Conservation (phyloP, 2,797 vertebrate species). For the Cryptoprocta ferox region DNA sequence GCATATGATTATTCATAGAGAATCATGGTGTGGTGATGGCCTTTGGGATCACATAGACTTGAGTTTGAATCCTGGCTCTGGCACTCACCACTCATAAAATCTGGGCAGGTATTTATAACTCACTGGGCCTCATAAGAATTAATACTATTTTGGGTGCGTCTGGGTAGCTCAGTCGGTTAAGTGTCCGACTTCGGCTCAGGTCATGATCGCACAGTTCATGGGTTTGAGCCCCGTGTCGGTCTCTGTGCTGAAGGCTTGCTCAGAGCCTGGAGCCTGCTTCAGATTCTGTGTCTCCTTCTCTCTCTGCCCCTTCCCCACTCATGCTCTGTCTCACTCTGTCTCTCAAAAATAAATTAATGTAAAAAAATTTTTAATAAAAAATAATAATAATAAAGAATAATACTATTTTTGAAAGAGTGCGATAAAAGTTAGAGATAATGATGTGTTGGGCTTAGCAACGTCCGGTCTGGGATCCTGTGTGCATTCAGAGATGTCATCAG, state of each 20-base stretch:
- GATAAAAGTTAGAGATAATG: neutral
- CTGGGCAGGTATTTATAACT: neutral
- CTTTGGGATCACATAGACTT: neutral
- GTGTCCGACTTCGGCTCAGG: no score
- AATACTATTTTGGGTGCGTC: neutral
- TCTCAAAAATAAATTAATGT: no score
- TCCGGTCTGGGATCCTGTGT: neutral
- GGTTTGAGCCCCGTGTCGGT: no score
- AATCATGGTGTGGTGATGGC: neutral
- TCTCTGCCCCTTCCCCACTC: no score
- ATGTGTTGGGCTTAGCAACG: neutral
- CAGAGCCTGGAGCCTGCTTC: no score
- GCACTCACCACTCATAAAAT: neutral
- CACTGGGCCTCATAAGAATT: neutral
- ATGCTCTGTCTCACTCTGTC: no score
- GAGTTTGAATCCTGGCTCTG: neutral
- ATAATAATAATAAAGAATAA: neutral
- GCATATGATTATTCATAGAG: neutral
- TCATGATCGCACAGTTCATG: no score
- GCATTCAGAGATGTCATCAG: neutral
- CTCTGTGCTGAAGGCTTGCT: no score
- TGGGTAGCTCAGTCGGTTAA: no score
- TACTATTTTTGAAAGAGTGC: neutral
- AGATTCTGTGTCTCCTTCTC: no score
- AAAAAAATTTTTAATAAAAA: no score